These are phyloP conservation scores for Rousettus madagascariensis DNA, from an alignment of 2,797 vertebrate genomes.

Conservation along the genomic window DNA sequence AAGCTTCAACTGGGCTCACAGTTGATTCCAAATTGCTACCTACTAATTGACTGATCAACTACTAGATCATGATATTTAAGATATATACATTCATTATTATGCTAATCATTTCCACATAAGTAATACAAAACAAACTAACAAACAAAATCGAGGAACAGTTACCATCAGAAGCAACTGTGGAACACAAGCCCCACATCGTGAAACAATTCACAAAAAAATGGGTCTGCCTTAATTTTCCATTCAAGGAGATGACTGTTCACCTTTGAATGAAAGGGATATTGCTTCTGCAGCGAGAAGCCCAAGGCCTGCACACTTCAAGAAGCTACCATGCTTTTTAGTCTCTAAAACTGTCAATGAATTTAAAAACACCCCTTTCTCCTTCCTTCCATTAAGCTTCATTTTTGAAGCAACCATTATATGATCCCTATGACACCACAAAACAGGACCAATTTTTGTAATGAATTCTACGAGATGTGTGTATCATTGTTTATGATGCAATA, in stretches of 20 bases:
- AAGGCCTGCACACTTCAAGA: not conserved
- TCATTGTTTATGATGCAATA: not conserved
- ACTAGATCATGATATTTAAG: not conserved
- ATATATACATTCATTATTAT: not conserved
- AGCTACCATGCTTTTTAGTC: not conserved
- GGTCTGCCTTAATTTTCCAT: not conserved
- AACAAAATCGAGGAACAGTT: not conserved
- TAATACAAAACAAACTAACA: not conserved
- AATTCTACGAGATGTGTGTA: not conserved
- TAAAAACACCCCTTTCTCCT: not conserved
- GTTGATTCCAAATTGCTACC: not conserved
- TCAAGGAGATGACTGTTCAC: not conserved
- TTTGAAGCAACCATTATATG: not conserved
- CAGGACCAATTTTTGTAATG: not conserved
- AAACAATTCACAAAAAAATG: not conserved
- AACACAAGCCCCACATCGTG: not conserved
- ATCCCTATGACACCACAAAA: not conserved
- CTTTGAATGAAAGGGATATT: not conserved
- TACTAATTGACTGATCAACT: not conserved
- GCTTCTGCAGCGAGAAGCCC: not conserved
- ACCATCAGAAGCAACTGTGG: not conserved
- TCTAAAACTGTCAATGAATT: not conserved
- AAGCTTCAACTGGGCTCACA: not conserved
- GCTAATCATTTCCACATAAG: not conserved
- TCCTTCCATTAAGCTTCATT: constrained; percentile 8